Conservation (phyloP, 2,113 vertebrate species). For the Progne subis region DNA sequence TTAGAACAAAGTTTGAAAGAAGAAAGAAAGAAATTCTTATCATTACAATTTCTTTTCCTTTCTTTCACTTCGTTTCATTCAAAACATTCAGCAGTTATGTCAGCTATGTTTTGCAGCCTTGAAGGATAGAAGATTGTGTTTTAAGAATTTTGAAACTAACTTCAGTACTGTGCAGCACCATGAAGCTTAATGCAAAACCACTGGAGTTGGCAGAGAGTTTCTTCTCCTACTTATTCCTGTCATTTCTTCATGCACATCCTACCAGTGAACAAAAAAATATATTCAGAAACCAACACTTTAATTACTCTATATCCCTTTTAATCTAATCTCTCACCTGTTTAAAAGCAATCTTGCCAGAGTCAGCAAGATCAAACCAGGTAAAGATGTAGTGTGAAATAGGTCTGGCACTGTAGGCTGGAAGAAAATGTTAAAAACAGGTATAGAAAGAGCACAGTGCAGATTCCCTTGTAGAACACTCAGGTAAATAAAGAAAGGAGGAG, state of each 20-base stretch:
- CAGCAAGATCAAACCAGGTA: not conserved
- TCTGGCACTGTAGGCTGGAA: not conserved
- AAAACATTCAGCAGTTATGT: not conserved
- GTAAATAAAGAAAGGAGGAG: not conserved
- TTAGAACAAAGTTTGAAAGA: not conserved
- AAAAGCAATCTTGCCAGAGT: not conserved
- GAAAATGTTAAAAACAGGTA: not conserved
- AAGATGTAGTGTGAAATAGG: not conserved
- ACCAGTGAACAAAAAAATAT: not conserved
- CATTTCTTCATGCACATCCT: not conserved
- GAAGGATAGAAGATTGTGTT: not conserved
- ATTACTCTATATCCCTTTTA: not conserved
- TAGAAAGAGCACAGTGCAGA: not conserved
- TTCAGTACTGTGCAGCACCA: not conserved
- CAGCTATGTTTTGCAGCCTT: not conserved
- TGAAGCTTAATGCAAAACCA: not conserved
- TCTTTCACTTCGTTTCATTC: not conserved
- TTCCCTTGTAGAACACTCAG: not conserved
- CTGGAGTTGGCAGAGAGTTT: not conserved
- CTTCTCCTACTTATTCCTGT: not conserved
- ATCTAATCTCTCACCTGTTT: not conserved
- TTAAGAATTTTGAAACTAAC: not conserved
- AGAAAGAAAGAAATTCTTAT: not conserved
- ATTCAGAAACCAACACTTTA: not conserved
- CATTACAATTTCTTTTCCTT: not conserved